These are phyloP conservation scores for Apotomis turbidana DNA, from an alignment of 2,888 invertebrate genomes.

Conservation along the genomic window DNA sequence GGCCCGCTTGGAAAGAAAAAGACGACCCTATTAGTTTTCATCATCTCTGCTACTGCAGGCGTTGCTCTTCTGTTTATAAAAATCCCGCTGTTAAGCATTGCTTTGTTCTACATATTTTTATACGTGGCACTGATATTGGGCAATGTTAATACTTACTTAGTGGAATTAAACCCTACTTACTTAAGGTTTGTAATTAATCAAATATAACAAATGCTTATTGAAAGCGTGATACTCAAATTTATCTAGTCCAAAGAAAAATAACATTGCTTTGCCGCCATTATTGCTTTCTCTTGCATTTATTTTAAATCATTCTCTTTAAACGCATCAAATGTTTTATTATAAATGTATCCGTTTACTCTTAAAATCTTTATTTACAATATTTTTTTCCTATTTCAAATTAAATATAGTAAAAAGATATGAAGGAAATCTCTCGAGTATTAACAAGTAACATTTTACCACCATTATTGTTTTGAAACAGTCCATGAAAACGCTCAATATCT, in stretches of 20 bases:
- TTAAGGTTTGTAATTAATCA: constrained; percentile 58
- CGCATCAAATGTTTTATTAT: neutral
- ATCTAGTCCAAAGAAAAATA: neutral
- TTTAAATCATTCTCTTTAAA: constrained; percentile 19
- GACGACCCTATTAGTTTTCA: constrained; percentile 61
- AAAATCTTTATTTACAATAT: too few relatives aligned
- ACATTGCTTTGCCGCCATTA: neutral
- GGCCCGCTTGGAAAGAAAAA: constrained; percentile 62
- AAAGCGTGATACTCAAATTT: too few relatives aligned
- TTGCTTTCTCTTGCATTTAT: too few relatives aligned
- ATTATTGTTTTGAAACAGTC: neutral
- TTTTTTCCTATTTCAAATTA: too few relatives aligned
- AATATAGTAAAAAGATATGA: too few relatives aligned
- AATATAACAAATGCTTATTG: too few relatives aligned
- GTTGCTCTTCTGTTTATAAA: constrained; percentile 59
- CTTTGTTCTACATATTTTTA: constrained; percentile 65
- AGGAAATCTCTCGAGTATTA: too few relatives aligned
- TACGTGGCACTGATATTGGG: constrained; percentile 69
- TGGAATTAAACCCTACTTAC: constrained; percentile 73
- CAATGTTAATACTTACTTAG: constrained; percentile 69
- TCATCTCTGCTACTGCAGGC: constrained; percentile 56
- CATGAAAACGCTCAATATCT: neutral
- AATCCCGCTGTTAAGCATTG: constrained; percentile 65
- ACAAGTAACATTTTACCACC: neutral
- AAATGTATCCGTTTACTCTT: too few relatives aligned